These are phyloP conservation scores for Clarias magur DNA, from an alignment of 2,113 vertebrate species.

Conservation along the genomic window DNA sequence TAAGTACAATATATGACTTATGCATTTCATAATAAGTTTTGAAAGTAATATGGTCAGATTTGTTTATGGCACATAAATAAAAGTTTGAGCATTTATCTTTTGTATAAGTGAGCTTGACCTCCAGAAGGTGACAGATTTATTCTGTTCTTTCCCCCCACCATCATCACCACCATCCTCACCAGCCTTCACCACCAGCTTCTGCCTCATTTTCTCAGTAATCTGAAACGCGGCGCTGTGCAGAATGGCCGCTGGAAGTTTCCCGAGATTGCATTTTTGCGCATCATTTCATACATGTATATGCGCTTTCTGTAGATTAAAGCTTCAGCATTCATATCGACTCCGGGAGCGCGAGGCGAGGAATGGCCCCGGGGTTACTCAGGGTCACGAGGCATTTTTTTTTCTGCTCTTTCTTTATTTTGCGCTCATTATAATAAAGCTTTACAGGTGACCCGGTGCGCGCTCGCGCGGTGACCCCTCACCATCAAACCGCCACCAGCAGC, in stretches of 20 bases:
- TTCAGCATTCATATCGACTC: slow-evolving; percentile 65
- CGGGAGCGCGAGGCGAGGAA: slow-evolving; percentile 49
- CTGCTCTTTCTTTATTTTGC: not conserved
- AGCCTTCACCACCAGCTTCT: not conserved
- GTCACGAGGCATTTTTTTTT: slow-evolving; percentile 67
- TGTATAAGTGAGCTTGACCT: not conserved
- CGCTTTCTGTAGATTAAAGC: slow-evolving; percentile 59
- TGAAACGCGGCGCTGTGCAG: slow-evolving; percentile 7
- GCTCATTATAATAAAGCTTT: slow-evolving; percentile 35
- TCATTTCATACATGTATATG: slow-evolving; percentile 62
- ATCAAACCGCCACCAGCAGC: not conserved
- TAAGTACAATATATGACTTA: not conserved
- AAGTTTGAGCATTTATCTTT: not conserved
- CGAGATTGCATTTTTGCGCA: slow-evolving; percentile 62
- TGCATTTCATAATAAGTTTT: not conserved
- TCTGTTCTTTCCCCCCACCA: not conserved
- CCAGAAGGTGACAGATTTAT: not conserved
- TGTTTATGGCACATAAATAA: not conserved
- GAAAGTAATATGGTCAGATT: not conserved
- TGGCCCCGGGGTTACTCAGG: slow-evolving; percentile 67
- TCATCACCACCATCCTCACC: too few species aligned
- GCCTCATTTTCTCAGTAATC: slow-evolving; percentile 23
- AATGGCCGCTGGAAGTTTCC: slow-evolving; percentile 57
- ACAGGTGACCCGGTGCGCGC: not conserved
- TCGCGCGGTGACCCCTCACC: slow-evolving; percentile 2